Evolutionary conservation across 2,113 vertebrate species (phyloP), one percentile per base, ranked within the genome.

Genomic region (Amphiprion ocellaris): DNA sequence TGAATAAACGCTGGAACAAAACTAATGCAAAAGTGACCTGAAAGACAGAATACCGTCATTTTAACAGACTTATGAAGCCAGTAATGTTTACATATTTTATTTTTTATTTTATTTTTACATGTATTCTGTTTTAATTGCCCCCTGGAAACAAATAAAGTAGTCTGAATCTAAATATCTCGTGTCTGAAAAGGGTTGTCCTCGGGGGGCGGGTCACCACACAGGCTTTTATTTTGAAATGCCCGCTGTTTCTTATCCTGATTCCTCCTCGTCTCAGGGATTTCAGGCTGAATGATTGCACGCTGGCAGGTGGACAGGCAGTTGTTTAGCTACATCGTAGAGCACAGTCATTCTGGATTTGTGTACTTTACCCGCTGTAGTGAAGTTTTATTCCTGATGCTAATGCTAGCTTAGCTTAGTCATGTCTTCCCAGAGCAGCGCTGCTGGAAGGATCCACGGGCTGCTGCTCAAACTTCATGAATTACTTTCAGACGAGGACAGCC

Each of bases 391-490:
- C 17, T 28, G 62, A n/a, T 28, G 41, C 54, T 62, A 17, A 26
- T 24, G n/a, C 15, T 69, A 74, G 24, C 9, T 50, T 72, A 71
- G 49, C 33, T 7, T 77, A 23, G 74, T 2, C 0, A 90, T 91
- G 91, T 80, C 82, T 44, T 86, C 87, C 5, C 26, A 52, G 6
- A 70, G 81, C 52, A 71, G 28, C 70, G 3, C 74, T 0, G 30
- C 82, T 0, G 89, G 87, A 0, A 92, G 92, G 0, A 74, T 95
- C 1, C 94, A 87, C 7, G 86, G 88, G 0, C 81, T 52, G 1
- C 87, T 99, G 9, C 77, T 90, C 0, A 94, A 96, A 90, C 92
- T 99, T 15, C 96, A 96, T 10, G 50, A 90, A 19, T 92, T 78
- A 10, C 73, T 98, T 23, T 83, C 84, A 21, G 88, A 90, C 0